These are phyloP conservation scores for Hymenochirus boettgeri DNA, from an alignment of 2,113 vertebrate genomes.

Conservation along the genomic window DNA sequence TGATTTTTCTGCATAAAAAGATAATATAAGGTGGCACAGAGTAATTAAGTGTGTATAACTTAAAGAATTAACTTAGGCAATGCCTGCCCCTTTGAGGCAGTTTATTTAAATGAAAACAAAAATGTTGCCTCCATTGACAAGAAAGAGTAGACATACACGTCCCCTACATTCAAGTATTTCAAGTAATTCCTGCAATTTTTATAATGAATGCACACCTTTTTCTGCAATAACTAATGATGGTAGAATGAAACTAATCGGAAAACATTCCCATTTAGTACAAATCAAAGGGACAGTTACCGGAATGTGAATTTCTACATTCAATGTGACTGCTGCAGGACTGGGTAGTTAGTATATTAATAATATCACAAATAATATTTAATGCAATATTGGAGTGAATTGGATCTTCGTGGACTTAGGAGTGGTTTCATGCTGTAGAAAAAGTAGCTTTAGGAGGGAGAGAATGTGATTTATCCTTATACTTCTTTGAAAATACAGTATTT, in stretches of 20 bases:
- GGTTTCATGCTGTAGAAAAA: constrained; percentile 44
- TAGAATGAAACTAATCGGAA: neutral
- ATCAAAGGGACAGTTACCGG: neutral
- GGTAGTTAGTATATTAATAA: constrained; percentile 10
- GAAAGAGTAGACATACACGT: neutral
- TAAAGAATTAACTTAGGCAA: constrained; percentile 5
- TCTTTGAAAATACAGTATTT: constrained; percentile 53
- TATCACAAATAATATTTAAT: neutral
- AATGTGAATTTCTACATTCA: constrained; percentile 32
- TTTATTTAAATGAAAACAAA: constrained; percentile 5
- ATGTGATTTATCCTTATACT: constrained; percentile 45
- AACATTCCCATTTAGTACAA: neutral
- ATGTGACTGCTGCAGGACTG: constrained; percentile 2
- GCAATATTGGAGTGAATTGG: constrained; percentile 1
- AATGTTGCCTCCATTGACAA: constrained; percentile 18
- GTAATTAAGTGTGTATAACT: neutral
- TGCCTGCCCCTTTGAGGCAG: constrained; percentile 3
- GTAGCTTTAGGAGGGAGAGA: constrained; percentile 34
- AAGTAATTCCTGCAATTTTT: constrained; percentile 33
- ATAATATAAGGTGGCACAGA: constrained; percentile 11
- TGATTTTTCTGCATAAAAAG: too few species aligned
- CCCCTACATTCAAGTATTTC: constrained; percentile 39
- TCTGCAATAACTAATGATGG: neutral
- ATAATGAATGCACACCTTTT: neutral
- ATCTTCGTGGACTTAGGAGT: constrained; percentile 5